Evolutionary conservation across 2,797 vertebrate genomes (phyloP).

Genomic region (Rhinichthys osculus): DNA sequence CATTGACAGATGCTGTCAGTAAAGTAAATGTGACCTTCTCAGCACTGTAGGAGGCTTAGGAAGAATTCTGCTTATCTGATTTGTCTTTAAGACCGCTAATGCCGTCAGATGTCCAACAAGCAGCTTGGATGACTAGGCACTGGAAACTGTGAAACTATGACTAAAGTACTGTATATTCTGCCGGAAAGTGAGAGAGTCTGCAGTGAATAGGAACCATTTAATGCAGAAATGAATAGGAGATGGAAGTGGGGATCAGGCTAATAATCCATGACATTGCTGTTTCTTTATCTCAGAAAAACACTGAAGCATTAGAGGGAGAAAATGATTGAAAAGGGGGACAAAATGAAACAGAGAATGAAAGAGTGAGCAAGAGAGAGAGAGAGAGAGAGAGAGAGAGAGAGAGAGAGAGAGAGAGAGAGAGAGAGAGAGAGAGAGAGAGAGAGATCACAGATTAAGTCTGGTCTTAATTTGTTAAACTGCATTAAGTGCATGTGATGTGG

Average conservation of each 20-base stretch:
- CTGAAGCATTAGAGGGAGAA: slow-evolving; percentile 41
- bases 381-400: too few species aligned
- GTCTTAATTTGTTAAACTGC: slow-evolving; percentile 38
- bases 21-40: slow-evolving; percentile 34
- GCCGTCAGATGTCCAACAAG: slow-evolving; percentile 48
- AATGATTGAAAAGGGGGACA: slow-evolving; percentile 25
- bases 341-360: background rate
- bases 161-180: slow-evolving; percentile 12
- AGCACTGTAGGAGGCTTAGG: slow-evolving; percentile 32
- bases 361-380: too few species aligned
- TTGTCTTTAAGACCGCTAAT: slow-evolving; percentile 43
- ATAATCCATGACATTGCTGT: slow-evolving; percentile 66
- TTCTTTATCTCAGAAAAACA: slow-evolving; percentile 64
- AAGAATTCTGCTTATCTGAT: slow-evolving; percentile 38
- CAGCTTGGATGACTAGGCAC: slow-evolving; percentile 1
- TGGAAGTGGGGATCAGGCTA: slow-evolving; percentile 66
- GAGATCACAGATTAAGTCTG: background rate
- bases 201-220: slow-evolving; percentile 8
- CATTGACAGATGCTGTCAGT: slow-evolving; percentile 44
- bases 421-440: too few species aligned
- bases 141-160: slow-evolving; percentile 27
- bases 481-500: background rate
- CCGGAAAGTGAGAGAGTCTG: background rate
- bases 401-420: too few species aligned
- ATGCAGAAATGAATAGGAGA: slow-evolving; percentile 33